Conservation (phyloP, 2,113 vertebrate genomes). For the Alaudala cheleensis region DNA sequence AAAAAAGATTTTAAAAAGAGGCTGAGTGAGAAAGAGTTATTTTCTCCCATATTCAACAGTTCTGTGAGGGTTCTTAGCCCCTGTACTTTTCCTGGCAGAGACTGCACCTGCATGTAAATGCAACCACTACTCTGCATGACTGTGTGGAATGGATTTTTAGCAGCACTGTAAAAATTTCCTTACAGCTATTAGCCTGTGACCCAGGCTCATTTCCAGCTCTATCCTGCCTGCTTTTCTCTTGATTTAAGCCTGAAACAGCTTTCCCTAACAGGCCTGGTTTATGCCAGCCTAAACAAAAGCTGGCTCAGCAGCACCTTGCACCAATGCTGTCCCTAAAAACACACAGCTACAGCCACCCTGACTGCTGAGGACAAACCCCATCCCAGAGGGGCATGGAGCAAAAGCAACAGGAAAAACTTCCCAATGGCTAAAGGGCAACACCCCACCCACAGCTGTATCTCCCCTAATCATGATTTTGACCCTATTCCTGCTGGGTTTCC, state of each 20-base stretch:
- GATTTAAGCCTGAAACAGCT: neutral
- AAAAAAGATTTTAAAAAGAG: neutral
- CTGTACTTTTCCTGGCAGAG: neutral
- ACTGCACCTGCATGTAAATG: neutral
- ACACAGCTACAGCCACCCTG: rapidly evolving
- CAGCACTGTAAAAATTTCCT: neutral
- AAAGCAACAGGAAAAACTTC: neutral
- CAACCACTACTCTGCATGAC: neutral
- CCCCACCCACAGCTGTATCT: neutral
- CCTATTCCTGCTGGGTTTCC: neutral
- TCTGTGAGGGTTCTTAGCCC: neutral
- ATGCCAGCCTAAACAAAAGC: neutral
- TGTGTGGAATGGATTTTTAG: conserved; percentile 27
- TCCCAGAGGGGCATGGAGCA: neutral
- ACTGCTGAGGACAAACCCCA: neutral
- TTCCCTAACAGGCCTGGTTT: neutral
- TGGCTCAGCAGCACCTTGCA: neutral
- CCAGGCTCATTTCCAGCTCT: neutral
- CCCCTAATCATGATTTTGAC: neutral
- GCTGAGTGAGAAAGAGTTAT: neutral
- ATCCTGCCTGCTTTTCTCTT: neutral
- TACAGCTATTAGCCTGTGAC: neutral
- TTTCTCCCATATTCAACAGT: neutral
- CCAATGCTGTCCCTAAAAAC: neutral
- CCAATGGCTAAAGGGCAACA: neutral